A percentile compares a stretch with the other conserved stretches of the same genome.
Conservation (phyloP, 2,888 invertebrate species). For the Odontocolon sp. region DNA sequence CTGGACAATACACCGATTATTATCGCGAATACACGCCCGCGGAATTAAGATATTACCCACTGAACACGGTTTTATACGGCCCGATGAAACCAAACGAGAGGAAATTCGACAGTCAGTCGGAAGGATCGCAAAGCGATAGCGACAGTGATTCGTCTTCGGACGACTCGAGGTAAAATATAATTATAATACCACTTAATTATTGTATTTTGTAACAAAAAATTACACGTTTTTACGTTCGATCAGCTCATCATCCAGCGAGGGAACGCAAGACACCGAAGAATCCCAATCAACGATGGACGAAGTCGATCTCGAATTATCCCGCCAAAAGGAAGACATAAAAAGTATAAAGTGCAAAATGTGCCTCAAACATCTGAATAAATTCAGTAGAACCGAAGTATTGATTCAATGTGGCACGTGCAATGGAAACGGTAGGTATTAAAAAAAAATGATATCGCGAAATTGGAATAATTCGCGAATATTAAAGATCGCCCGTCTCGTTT, state of each 20-base stretch:
- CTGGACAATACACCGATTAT: conserved; percentile 97
- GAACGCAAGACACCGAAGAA: conserved; percentile 80
- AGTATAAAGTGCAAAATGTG: conserved; percentile 82
- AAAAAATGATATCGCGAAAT: not conserved
- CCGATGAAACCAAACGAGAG: conserved; percentile 82
- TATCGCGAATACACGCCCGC: conserved; percentile 90
- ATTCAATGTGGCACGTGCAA: conserved; percentile 85
- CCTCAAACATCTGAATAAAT: conserved; percentile 80
- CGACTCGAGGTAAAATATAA: conserved; percentile 79
- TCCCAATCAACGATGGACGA: conserved; percentile 80
- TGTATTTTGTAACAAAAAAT: conserved; percentile 7
- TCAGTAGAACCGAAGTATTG: conserved; percentile 82
- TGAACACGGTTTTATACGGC: conserved; percentile 93
- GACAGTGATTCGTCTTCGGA: conserved; percentile 81
- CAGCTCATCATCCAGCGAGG: conserved; percentile 81
- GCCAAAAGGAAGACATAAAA: conserved; percentile 75
- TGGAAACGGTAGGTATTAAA: conserved; percentile 83
- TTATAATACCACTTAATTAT: not conserved
- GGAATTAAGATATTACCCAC: conserved; percentile 95
- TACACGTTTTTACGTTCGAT: conserved; percentile 57
- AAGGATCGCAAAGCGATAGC: conserved; percentile 82
- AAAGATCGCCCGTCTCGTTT: conserved; percentile 51
- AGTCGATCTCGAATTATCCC: conserved; percentile 77
- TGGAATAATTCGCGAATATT: not conserved
- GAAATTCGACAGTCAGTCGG: conserved; percentile 82